A percentile compares a stretch with the other conserved stretches of the same genome.
Conservation (phyloP, 2,797 vertebrate genomes). For the Gadopsis marmoratus region DNA sequence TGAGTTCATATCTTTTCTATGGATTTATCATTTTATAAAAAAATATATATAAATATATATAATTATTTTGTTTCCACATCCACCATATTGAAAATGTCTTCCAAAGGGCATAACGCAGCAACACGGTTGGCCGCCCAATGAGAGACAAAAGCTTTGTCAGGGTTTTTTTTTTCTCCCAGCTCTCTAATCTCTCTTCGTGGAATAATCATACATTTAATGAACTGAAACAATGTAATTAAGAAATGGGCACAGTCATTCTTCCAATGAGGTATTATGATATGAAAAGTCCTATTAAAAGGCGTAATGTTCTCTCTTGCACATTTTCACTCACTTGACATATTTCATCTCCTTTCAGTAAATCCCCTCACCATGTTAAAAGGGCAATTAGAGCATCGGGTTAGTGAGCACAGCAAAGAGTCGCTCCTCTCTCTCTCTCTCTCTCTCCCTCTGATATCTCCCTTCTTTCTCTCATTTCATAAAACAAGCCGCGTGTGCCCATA, state of each 20-base stretch:
- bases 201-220: constrained; percentile 82
- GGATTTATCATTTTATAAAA: not conserved
- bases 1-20: constrained; percentile 4
- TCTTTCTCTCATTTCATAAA: constrained; percentile 39
- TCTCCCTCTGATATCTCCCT: constrained; percentile 14
- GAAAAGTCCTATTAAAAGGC: constrained; percentile 70
- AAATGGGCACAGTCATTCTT: constrained; percentile 70
- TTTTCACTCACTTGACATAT: constrained; percentile 70
- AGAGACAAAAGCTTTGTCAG: constrained; percentile 64
- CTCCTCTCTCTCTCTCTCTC: constrained; percentile 20
- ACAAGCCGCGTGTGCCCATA: constrained; percentile 30
- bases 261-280: constrained; percentile 63
- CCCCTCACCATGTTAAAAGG: constrained; percentile 74
- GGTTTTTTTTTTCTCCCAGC: constrained; percentile 21
- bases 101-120: constrained; percentile 59
- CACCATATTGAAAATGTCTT: constrained; percentile 62
- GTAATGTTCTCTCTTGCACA: constrained; percentile 55
- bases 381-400: constrained; percentile 76
- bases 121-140: constrained; percentile 44
- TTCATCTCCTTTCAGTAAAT: constrained; percentile 77
- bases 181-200: constrained; percentile 72
- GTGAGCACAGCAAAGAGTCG: constrained; percentile 57
- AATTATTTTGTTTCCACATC: constrained; percentile 28
- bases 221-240: constrained; percentile 80
- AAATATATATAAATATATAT: no score